Evolutionary conservation across 1,140 invertebrate species (phyloP), one percentile per base, ranked within the genome.

Genomic region (Zaprionus capensis): DNA sequence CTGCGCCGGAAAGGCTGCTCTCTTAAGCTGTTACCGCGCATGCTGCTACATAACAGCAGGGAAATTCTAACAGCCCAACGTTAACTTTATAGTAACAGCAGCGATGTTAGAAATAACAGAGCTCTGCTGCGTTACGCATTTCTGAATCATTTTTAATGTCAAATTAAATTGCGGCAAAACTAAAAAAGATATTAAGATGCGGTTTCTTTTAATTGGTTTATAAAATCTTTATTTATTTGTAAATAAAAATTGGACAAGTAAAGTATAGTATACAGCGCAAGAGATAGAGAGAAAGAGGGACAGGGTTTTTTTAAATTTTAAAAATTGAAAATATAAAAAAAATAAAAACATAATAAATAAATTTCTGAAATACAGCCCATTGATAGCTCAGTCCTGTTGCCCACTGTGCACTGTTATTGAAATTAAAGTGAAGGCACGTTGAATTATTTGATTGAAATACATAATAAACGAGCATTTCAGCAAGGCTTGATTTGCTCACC

Each of bases 381-480:
- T 38, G 4, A 15, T 4, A 14, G 14, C 0, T 38, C 4, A 14
- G 12, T 12, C 4, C 1, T 38, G 4, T 15, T 38, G 14, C 14
- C 36, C 14, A 34, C 2, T 34, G 31, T 2, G 7, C 28, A 31
- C 28, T 34, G 31, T 34, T 34, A 11, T 34, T 73, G 53, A 57
- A 67, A 71, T 76, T 75, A 72, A 85, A 86, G 76, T 70, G 49
- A 69, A 36, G 14, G 2, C 14, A 36, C 55, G 44, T 69, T 57
- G 63, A 82, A 71, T 70, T 51, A 66, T 80, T 81, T 82, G 80
- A 85, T 87, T 86, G 76, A 73, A 87, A 78, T 56, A 38, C 68
- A 68, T 64, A 68, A 69, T 70, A 74, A 82, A 73, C 28, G 44
- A 53, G 46, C 44, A 7, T 51, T 49, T 49, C 1, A 24, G n/a